Percentiles rank a stretch among this genome's conserved stretches.
Evolutionary conservation across 2,888 invertebrate genomes (phyloP).

Genomic region (Xylota sylvarum): DNA sequence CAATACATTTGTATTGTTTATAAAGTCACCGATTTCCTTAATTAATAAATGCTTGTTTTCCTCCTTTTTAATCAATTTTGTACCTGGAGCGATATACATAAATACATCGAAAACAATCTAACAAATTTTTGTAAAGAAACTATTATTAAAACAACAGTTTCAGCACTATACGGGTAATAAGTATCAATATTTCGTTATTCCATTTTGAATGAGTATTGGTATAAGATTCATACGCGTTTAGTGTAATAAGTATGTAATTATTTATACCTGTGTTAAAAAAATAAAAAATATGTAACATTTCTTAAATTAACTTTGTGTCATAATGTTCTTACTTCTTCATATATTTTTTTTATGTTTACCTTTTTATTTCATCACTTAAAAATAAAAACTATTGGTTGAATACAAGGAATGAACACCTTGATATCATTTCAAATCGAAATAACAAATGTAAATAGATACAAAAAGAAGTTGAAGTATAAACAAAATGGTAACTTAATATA

Average conservation of each 20-base stretch:
- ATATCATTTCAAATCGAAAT: conserved; percentile 35
- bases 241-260: conserved; percentile 2
- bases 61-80: conserved; percentile 1
- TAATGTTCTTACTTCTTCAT: background rate
- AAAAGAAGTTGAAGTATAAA: conserved; percentile 16
- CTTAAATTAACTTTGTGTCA: conserved; percentile 8
- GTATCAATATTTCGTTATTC: background rate
- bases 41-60: no score
- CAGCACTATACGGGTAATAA: background rate
- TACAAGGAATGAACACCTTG: conserved; percentile 7
- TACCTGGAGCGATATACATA: conserved; percentile 1
- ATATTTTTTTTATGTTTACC: background rate
- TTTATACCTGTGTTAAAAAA: background rate
- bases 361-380: conserved; percentile 3
- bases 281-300: background rate
- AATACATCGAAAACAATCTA: conserved; percentile 23
- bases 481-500: conserved; percentile 41
- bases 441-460: conserved; percentile 59
- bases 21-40: no score
- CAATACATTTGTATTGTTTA: no score
- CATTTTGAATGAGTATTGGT: background rate
- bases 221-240: background rate
- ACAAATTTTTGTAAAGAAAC: no score
- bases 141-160: background rate
- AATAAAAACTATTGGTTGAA: conserved; percentile 3